Percentiles rank a stretch among this genome's conserved stretches.
phyloP scores from a whole-genome alignment of 2,797 vertebrate genomes.

The Taenioides sp. region DNA sequence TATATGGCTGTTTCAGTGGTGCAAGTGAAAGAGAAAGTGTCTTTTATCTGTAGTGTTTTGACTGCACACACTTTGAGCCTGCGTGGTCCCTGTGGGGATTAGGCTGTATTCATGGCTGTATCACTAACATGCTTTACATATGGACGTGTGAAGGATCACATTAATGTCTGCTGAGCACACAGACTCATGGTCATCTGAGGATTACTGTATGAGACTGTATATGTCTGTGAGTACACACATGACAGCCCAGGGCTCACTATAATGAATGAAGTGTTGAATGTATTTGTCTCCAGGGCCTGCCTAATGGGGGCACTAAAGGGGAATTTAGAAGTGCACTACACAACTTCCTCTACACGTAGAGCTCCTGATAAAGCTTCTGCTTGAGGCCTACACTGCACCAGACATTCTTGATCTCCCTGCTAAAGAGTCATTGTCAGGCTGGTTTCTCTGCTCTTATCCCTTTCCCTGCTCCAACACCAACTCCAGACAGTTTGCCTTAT shows the following conservation, averaged over 20 bases:
- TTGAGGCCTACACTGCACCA: slow-evolving; percentile 36
- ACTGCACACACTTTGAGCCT: slow-evolving; percentile 21
- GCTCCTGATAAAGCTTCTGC: slow-evolving; percentile 27
- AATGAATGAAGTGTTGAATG: slow-evolving; percentile 72
- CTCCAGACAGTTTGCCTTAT: slow-evolving; percentile 38
- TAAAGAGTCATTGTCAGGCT: slow-evolving; percentile 57
- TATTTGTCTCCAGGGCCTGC: slow-evolving; percentile 59
- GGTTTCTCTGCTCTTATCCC: slow-evolving; percentile 48
- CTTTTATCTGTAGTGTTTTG: slow-evolving; percentile 13
- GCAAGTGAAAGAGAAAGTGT: slow-evolving; percentile 7
- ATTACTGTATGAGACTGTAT: slow-evolving; percentile 21
- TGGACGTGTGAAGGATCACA: slow-evolving; percentile 25
- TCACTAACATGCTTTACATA: slow-evolving; percentile 43
- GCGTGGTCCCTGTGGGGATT: slow-evolving; percentile 22
- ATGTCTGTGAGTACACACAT: slow-evolving; percentile 40
- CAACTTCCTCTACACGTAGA: slow-evolving; percentile 43
- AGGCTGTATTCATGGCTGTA: slow-evolving; percentile 28
- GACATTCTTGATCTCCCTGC: slow-evolving; percentile 67
- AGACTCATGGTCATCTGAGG: slow-evolving; percentile 15
- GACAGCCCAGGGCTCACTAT: slow-evolving; percentile 59
- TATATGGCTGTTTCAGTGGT: not conserved
- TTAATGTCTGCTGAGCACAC: slow-evolving; percentile 19
- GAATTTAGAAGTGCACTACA: slow-evolving; percentile 43
- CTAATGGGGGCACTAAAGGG: slow-evolving; percentile 57
- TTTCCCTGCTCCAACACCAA: slow-evolving; percentile 58